Base-by-base conservation (phyloP, 2,888 invertebrate genomes). In the Drosophila merina region DNA sequence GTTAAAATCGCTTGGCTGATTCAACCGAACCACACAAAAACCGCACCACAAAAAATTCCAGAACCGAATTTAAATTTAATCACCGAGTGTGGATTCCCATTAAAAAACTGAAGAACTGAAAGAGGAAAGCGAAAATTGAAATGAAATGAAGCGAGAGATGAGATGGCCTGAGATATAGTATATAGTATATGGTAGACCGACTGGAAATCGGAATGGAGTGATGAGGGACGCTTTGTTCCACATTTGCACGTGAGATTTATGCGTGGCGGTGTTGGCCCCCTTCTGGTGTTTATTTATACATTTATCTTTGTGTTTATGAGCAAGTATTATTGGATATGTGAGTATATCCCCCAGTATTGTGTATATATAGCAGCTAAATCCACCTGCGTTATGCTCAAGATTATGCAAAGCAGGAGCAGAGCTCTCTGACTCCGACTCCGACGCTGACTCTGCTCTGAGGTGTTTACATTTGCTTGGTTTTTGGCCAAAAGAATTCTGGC, bases 191-290 rank as follows among this genome's bases (percentile, higher is more conserved):
- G 40, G 47, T 51, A 51, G 60, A 71, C 60, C 56, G 75, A 74
- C 62, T 45, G 40, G 36, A 56, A 49, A 52, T 55, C 9, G 51
- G 52, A 44, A 48, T 20, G 51, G 52, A 44, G 42, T 20, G 49
- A 40, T 49, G 26, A 42, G 51, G 42, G 55, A 52, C 64, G 75
- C 64, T 74, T 79, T 82, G 82, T 79, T 68, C 85, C 82, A 85
- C 82, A 82, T 82, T 85, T 75, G 76, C 86, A 79, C 73, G 85
- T 72, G 77, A 82, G 77, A 82, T 82, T 82, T 85, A 82, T 82
- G 82, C 85, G 79, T 81, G 85, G 70, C 69, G 12, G 64, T 8
- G 45, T 64, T 49, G 28, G 62, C 62, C 62, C 57, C 59, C 58
- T 67, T 69, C 52, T 42, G 59, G 50, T 57, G 79, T 85, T 85